These are phyloP conservation scores for Cantharis nigra DNA, from an alignment of 2,888 invertebrate species.

Conservation along the genomic window DNA sequence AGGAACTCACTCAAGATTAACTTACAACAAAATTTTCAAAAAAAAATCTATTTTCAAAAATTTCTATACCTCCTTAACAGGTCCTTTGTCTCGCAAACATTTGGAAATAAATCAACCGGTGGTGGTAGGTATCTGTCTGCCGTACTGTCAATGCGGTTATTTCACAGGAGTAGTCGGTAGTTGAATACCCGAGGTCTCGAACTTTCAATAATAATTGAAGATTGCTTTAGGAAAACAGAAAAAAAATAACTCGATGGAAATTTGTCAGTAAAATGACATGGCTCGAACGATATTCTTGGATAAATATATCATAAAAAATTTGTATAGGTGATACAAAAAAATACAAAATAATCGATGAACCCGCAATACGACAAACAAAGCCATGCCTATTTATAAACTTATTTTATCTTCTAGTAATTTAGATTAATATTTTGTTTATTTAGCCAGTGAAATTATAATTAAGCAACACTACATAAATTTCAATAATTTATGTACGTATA, in stretches of 20 bases:
- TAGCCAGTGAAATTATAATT: not conserved
- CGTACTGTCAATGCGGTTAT: too few species aligned
- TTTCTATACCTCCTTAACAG: not conserved
- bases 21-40: not conserved
- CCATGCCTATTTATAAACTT: not conserved
- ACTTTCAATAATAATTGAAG: not conserved
- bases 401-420: not conserved
- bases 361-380: not conserved
- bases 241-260: not conserved
- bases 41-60: not conserved
- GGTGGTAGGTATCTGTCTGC: too few species aligned
- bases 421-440: not conserved
- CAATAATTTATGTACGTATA: not conserved
- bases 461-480: not conserved
- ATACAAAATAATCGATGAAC: not conserved
- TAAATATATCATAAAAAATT: not conserved
- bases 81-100: not conserved
- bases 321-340: not conserved
- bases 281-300: too few species aligned
- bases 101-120: not conserved
- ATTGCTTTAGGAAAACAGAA: not conserved
- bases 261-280: not conserved
- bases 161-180: too few species aligned
- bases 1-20: not conserved
- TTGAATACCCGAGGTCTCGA: not conserved